Evolutionary conservation across 2,797 vertebrate species (phyloP), one percentile per base, ranked within the genome.

Genomic region (Malurus leucopterus): DNA sequence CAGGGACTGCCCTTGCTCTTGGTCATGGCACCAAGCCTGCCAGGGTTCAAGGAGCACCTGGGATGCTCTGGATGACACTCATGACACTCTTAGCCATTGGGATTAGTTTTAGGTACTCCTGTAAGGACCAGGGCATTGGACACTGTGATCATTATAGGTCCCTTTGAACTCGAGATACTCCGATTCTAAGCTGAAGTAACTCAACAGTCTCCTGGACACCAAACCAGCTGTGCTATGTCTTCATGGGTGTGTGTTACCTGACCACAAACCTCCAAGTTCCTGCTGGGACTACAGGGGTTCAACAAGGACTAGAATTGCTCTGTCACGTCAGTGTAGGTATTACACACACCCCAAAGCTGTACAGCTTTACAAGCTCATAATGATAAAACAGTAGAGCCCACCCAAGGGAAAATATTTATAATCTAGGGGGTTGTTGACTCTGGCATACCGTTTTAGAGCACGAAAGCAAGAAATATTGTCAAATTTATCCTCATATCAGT

Each of bases 21-120:
- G 22, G 47, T 29, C 71, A 58, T 1, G 6, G 41, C 49, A 78
- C 23, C 36, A 78, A 84, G 20, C 15, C 58, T 53, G 19, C n/a
- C 40, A 43, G 36, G 43, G 41, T 32, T 80, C 61, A 86, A 59
- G 53, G 6, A 58, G 38, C 7, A 13, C 11, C 17, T 53, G 26
- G 38, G 50, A 47, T 63, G 57, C 63, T 61, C 34, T 50, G 43
- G 43, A 24, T 5, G 2, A 64, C 0, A 1, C 38, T 71, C 26
- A 38, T 1, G 1, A 62, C 0, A 0, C 34, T 70, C 30, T 65
- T 0, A 49, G 26, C 34, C 59, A 34, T 4, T n/a, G 1, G 3
- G 20, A 38, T 82, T 62, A 68, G 27, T 34, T 57, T 44, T 22
- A 68, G 47, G 34, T 27, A 58, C 21, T 43, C 15, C 63, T 62